phyloP scores from a whole-genome alignment of 2,113 vertebrate genomes.

The Panthera leo region DNA sequence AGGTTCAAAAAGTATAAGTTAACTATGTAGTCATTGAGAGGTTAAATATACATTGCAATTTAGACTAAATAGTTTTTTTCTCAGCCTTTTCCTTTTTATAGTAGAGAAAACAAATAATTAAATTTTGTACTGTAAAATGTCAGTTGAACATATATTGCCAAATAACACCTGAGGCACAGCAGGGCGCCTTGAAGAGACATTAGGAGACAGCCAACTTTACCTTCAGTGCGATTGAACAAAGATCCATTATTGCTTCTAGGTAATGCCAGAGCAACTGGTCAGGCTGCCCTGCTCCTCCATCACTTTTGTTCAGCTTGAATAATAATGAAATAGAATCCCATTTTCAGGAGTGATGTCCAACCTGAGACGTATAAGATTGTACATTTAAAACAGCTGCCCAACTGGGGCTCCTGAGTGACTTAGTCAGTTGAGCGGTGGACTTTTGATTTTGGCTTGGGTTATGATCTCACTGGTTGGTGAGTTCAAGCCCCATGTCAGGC shows the following conservation, averaged over 20 bases:
- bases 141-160: constrained; percentile 47
- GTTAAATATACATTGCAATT: constrained; percentile 26
- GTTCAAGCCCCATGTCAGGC: too few relatives aligned
- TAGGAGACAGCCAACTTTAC: background rate
- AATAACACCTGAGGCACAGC: constrained; percentile 31
- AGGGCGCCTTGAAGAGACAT: background rate
- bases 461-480: too few relatives aligned
- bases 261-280: background rate
- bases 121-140: constrained; percentile 55
- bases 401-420: too few relatives aligned
- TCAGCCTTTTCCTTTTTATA: background rate
- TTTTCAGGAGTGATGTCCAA: constrained; percentile 10
- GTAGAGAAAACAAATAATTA: constrained; percentile 64
- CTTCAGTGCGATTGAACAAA: constrained; percentile 26
- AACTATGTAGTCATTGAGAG: background rate
- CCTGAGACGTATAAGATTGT: background rate
- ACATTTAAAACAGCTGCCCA: background rate
- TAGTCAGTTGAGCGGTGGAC: too few relatives aligned
- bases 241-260: background rate
- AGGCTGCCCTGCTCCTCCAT: background rate
- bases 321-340: background rate
- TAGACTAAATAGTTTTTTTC: background rate
- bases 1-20: constrained; percentile 1
- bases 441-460: too few relatives aligned
- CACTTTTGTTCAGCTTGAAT: background rate